Evolutionary conservation across 2,797 vertebrate genomes (phyloP), one percentile per base, ranked within the genome.

Genomic region (Semotilus atromaculatus): DNA sequence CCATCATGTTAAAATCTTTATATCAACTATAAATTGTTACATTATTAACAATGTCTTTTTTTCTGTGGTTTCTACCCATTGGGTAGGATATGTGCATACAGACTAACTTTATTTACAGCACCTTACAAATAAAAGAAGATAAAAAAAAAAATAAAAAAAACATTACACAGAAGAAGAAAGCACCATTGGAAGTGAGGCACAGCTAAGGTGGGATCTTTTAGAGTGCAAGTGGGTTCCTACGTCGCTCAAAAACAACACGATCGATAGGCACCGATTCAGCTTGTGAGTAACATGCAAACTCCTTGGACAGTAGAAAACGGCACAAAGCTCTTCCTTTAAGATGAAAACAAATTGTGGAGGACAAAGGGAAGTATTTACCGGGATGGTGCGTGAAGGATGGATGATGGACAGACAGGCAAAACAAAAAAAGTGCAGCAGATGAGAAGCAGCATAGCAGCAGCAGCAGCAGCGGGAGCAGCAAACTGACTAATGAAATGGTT

Each of bases 81-180:
- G 97, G 97, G 97, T 97, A 98, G 97, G 96, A 97, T 97, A 97
- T 98, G 96, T 98, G 97, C 98, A 97, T 96, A 97, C 96, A 97
- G 96, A 96, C 97, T 97, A 96, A 97, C 96, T 94, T 97, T 97
- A 96, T 97, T 96, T 96, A 97, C 97, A 98, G 96, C 96, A 97
- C 97, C 96, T 94, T 97, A 97, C 95, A 97, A 97, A 93, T 88
- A 94, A 94, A 93, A 94, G 91, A 93, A 94, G 91, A 95, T 89
- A 90, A 94, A 95, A 96, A 97, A 92, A 86, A 94, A 93, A n/a
- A n/a, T n/a, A 92, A 94, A 93, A 95, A 89, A 95, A 91, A 94
- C 91, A 96, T 93, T 93, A 94, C 96, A 92, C 92, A 95, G 94
- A 95, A 93, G 95, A 96, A 93, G 95, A 96, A 97, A 98, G 97